Conservation (phyloP, 2,797 vertebrate genomes). For the Potorous gilbertii region DNA sequence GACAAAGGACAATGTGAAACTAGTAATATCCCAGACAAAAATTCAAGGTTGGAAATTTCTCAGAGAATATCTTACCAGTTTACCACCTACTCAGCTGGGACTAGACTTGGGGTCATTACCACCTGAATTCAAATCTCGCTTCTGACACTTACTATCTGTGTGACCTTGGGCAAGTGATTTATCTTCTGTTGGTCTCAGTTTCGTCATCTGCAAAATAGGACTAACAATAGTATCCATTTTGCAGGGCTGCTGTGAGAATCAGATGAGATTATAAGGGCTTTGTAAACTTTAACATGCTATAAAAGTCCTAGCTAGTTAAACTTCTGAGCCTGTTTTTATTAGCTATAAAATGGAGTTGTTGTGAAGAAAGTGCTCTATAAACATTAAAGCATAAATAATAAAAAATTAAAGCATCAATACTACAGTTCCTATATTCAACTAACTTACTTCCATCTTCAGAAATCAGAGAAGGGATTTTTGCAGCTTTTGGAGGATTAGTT, state of each 20-base stretch:
- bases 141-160: neutral
- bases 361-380: neutral
- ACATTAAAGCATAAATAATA: neutral
- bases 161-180: neutral
- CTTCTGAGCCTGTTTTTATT: neutral
- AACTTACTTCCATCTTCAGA: neutral
- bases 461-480: conserved; percentile 18
- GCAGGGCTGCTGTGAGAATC: neutral
- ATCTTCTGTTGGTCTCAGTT: neutral
- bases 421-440: neutral
- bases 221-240: neutral
- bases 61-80: neutral
- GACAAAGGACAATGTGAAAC: neutral
- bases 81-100: neutral
- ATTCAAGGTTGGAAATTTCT: neutral
- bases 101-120: neutral
- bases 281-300: neutral
- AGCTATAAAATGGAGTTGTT: too few relatives aligned
- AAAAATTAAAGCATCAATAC: neutral
- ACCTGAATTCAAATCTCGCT: neutral
- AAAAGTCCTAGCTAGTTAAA: neutral
- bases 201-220: neutral
- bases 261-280: neutral
- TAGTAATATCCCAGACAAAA: neutral
- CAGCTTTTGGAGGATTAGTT: neutral